A percentile compares a stretch with the other conserved stretches of the same genome.
Conservation (phyloP, 2,797 vertebrate species). For the Hirundo rustica region DNA sequence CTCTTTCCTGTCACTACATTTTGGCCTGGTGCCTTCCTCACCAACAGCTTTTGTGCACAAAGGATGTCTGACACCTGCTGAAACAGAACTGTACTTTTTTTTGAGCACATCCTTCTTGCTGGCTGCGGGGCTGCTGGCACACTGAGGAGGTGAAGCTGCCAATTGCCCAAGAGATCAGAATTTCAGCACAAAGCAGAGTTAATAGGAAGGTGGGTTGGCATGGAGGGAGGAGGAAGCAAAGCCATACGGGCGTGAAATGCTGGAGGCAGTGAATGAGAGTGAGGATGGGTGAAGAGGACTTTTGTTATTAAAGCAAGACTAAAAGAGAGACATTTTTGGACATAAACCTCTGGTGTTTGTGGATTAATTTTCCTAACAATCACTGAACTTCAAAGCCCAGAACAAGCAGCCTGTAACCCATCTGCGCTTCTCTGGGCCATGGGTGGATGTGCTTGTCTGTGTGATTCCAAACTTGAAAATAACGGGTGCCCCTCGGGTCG, state of each 20-base stretch:
- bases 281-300: neutral
- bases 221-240: conserved; percentile 1
- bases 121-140: neutral
- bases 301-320: neutral
- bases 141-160: neutral
- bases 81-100: accelerated
- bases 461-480: neutral
- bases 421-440: accelerated
- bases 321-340: no score
- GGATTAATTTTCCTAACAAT: no score
- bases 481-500: accelerated
- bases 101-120: accelerated
- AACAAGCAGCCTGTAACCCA: neutral
- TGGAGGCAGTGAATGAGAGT: neutral
- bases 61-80: neutral
- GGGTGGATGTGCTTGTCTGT: accelerated
- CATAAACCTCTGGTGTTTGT: no score
- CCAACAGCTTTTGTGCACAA: neutral
- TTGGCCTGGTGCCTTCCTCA: neutral
- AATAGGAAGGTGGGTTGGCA: neutral
- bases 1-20: neutral
- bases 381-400: neutral
- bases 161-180: neutral
- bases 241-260: neutral
- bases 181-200: neutral